phyloP scores from a whole-genome alignment of 1,140 invertebrate species.

The Gerris buenoi region DNA sequence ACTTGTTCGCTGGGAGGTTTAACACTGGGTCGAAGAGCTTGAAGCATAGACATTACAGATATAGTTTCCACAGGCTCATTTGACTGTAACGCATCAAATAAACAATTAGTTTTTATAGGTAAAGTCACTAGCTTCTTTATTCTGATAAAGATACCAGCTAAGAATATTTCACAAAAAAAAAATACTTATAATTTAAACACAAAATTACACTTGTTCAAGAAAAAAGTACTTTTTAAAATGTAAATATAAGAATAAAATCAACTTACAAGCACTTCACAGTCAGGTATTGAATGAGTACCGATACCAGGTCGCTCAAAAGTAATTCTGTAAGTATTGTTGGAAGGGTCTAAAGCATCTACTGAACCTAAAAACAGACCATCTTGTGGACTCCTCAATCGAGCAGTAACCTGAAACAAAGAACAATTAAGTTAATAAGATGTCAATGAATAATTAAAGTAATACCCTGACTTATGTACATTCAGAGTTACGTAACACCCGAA shows the following conservation, averaged over 20 bases:
- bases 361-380: slow-evolving; percentile 93
- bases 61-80: slow-evolving; percentile 84
- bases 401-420: slow-evolving; percentile 36
- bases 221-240: too few relatives aligned
- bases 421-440: too few relatives aligned
- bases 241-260: too few relatives aligned
- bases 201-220: too few relatives aligned
- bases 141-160: too few relatives aligned
- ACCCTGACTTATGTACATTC: too few relatives aligned
- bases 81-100: slow-evolving; percentile 35
- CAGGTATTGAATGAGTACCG: slow-evolving; percentile 89
- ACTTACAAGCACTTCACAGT: slow-evolving; percentile 72
- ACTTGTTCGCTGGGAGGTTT: background rate
- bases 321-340: slow-evolving; percentile 92
- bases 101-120: too few relatives aligned
- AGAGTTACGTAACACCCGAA: too few relatives aligned
- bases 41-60: slow-evolving; percentile 30
- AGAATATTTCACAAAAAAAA: too few relatives aligned
- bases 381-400: slow-evolving; percentile 76
- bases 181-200: too few relatives aligned
- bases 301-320: slow-evolving; percentile 87
- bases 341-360: slow-evolving; percentile 93
- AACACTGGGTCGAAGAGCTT: slow-evolving; percentile 8
- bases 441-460: too few relatives aligned
- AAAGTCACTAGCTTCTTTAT: too few relatives aligned